phyloP scores from a whole-genome alignment of 2,888 invertebrate species.

The Agrochola macilenta region DNA sequence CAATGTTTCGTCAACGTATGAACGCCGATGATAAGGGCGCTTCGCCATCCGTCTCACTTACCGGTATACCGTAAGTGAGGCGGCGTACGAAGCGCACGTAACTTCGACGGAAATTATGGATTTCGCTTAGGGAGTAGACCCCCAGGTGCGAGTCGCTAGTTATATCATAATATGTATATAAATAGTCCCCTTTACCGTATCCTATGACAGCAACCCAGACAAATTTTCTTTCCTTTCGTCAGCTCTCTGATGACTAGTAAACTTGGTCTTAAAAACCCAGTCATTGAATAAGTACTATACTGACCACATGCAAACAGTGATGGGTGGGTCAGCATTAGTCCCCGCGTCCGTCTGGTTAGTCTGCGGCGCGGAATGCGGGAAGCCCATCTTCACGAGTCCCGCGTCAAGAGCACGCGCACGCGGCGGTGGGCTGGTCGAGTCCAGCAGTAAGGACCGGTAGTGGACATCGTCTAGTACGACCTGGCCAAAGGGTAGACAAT shows the following conservation, averaged over 20 bases:
- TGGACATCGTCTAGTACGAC: conserved; percentile 95
- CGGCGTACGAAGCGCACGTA: too few relatives aligned
- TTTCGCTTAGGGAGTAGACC: too few relatives aligned
- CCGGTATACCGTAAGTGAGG: too few relatives aligned
- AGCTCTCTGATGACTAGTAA: neutral
- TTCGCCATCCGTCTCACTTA: too few relatives aligned
- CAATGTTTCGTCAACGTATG: neutral
- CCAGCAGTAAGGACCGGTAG: conserved; percentile 90
- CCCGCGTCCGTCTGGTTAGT: conserved; percentile 84
- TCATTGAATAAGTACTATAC: neutral
- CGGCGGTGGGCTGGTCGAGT: conserved; percentile 91
- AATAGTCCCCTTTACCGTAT: neutral
- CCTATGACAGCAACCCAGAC: neutral
- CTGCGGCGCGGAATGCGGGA: conserved; percentile 94
- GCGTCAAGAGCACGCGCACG: conserved; percentile 92
- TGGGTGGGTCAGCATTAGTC: conserved; percentile 91
- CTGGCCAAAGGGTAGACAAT: conserved; percentile 32
- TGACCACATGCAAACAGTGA: conserved; percentile 98
- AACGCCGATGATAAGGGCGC: too few relatives aligned
- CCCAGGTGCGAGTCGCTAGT: too few relatives aligned
- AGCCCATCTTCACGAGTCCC: conserved; percentile 98
- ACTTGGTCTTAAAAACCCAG: neutral
- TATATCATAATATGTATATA: too few relatives aligned
- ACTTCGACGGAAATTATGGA: too few relatives aligned
- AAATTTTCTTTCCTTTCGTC: neutral